Conservation (phyloP, 2,797 vertebrate species). For the Poecile montanus region DNA sequence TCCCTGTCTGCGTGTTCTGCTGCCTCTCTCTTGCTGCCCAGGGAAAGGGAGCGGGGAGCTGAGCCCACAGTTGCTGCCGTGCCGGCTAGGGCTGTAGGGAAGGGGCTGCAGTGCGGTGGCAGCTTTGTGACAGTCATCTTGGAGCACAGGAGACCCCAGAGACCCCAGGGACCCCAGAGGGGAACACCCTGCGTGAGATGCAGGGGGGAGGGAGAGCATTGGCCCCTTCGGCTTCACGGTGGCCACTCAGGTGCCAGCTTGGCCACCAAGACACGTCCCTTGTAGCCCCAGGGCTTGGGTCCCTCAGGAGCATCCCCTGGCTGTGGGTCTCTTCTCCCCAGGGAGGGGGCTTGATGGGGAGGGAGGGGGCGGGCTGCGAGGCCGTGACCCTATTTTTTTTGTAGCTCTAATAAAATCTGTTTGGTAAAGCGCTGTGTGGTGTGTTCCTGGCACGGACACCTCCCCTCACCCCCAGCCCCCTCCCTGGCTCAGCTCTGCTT, state of each 20-base stretch:
- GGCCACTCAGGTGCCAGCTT: neutral
- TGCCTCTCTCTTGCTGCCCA: conserved; percentile 29
- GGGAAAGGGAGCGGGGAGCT: conserved; percentile 25
- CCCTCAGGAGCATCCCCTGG: neutral
- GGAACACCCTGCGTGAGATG: neutral
- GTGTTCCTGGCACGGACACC: conserved; percentile 70
- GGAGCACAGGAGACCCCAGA: neutral
- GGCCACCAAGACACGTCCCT: neutral
- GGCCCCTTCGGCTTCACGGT: neutral
- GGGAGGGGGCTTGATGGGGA: neutral
- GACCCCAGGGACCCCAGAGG: neutral
- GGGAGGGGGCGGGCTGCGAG: neutral
- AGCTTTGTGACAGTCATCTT: neutral
- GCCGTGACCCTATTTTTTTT: conserved; percentile 73
- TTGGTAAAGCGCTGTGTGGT: conserved; percentile 80
- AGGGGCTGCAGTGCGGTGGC: neutral
- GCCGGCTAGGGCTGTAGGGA: neutral
- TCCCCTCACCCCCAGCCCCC: neutral
- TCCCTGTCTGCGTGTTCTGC: conserved; percentile 53
- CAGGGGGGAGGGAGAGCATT: neutral
- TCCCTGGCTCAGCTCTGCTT: conserved; percentile 6
- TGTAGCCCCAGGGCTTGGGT: neutral
- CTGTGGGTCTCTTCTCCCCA: neutral
- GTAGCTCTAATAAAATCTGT: conserved; percentile 83
- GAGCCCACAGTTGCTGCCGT: neutral